These are phyloP conservation scores for Euura saliciscinereae DNA, from an alignment of 1,140 invertebrate species.

Conservation along the genomic window DNA sequence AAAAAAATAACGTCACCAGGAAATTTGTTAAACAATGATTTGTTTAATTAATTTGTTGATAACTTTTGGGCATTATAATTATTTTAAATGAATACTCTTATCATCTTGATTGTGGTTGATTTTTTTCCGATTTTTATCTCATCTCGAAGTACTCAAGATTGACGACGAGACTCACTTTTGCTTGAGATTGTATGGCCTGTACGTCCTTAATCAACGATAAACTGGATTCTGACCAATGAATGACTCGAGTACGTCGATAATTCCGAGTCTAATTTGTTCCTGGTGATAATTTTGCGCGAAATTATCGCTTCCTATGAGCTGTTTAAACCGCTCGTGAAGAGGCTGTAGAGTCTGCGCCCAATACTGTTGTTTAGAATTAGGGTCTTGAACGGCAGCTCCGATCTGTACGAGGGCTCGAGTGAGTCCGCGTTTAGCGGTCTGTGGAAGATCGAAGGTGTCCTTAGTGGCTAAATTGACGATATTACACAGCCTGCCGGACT, in stretches of 20 bases:
- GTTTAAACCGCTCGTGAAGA: slow-evolving; percentile 65
- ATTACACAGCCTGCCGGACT: slow-evolving; percentile 45
- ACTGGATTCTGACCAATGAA: slow-evolving; percentile 62
- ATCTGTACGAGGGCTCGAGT: slow-evolving; percentile 62
- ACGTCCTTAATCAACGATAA: neutral
- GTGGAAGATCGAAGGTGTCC: slow-evolving; percentile 55
- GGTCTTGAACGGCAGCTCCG: slow-evolving; percentile 51
- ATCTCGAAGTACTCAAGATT: too few species aligned
- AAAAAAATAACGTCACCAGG: slow-evolving; percentile 13
- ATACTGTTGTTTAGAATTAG: slow-evolving; percentile 53
- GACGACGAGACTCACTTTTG: too few species aligned
- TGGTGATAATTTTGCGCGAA: slow-evolving; percentile 66
- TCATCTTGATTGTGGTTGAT: too few species aligned
- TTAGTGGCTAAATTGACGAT: slow-evolving; percentile 58
- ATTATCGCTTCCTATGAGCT: slow-evolving; percentile 62
- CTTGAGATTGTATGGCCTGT: too few species aligned
- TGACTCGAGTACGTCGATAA: slow-evolving; percentile 70
- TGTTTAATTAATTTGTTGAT: too few species aligned
- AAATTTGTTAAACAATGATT: too few species aligned
- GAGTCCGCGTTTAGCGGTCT: slow-evolving; percentile 59
- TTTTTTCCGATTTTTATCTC: too few species aligned
- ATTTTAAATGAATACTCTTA: too few species aligned
- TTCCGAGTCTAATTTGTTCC: slow-evolving; percentile 64
- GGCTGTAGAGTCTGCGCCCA: slow-evolving; percentile 68
- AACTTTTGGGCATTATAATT: too few species aligned